phyloP scores from a whole-genome alignment of 2,888 invertebrate species.

The Andrena marginata region DNA sequence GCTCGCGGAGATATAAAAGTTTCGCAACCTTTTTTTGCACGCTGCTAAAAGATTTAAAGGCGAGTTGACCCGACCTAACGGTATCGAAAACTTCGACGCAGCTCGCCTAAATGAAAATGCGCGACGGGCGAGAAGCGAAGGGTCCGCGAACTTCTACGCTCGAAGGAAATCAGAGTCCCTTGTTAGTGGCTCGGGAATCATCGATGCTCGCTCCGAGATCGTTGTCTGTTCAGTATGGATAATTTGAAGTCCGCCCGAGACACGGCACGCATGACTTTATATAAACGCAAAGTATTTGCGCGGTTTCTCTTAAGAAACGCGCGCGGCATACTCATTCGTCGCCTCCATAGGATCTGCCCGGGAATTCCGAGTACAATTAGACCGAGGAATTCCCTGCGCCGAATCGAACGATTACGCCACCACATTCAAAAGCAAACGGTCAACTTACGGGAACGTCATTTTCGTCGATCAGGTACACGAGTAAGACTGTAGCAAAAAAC shows the following conservation, averaged over 20 bases:
- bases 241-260: constrained; percentile 57
- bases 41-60: no score
- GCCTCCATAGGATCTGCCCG: constrained; percentile 7
- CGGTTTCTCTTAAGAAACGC: constrained; percentile 69
- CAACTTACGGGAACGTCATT: background rate
- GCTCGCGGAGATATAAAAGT: no score
- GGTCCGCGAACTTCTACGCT: no score
- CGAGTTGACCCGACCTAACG: no score
- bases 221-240: constrained; percentile 21
- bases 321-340: constrained; percentile 61
- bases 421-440: background rate
- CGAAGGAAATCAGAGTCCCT: background rate
- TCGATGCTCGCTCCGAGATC: background rate
- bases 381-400: background rate
- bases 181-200: constrained; percentile 2
- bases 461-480: background rate
- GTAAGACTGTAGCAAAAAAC: background rate
- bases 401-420: constrained; percentile 7
- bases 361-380: constrained; percentile 14
- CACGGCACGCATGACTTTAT: constrained; percentile 45
- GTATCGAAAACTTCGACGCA: no score
- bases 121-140: no score
- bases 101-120: background rate
- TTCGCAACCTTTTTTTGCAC: no score
- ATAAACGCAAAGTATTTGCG: constrained; percentile 49